These are phyloP conservation scores for Acleris literana DNA, from an alignment of 2,888 invertebrate genomes.

Conservation along the genomic window DNA sequence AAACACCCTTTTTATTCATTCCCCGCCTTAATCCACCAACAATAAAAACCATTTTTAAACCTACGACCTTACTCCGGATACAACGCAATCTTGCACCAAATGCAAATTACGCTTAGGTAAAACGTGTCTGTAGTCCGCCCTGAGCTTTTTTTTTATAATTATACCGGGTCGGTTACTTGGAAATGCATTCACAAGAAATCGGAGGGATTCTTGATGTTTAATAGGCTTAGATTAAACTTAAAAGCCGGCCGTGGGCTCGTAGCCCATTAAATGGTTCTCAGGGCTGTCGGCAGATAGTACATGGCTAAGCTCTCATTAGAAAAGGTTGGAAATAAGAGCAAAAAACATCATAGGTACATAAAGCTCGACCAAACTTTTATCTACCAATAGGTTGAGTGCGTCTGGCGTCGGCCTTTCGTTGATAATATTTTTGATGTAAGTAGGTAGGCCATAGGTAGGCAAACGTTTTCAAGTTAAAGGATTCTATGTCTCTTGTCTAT, in stretches of 20 bases:
- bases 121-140: slow-evolving; percentile 80
- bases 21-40: slow-evolving; percentile 13
- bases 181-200: slow-evolving; percentile 80
- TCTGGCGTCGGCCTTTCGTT: not conserved
- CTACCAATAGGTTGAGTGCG: not conserved
- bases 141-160: slow-evolving; percentile 81
- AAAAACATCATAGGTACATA: slow-evolving; percentile 40
- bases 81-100: slow-evolving; percentile 46
- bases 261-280: slow-evolving; percentile 70
- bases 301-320: slow-evolving; percentile 61
- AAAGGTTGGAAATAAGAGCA: slow-evolving; percentile 39
- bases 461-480: not conserved
- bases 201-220: slow-evolving; percentile 76
- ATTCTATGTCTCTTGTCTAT: not conserved
- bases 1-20: slow-evolving; percentile 3
- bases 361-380: slow-evolving; percentile 9
- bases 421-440: slow-evolving; percentile 3
- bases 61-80: slow-evolving; percentile 34
- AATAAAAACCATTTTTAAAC: slow-evolving; percentile 42
- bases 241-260: slow-evolving; percentile 68
- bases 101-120: slow-evolving; percentile 82
- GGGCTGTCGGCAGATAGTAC: slow-evolving; percentile 46
- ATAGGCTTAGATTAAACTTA: slow-evolving; percentile 82
- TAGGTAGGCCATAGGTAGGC: no score
- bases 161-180: slow-evolving; percentile 80